A percentile compares a stretch with the other conserved stretches of the same genome.
These are phyloP conservation scores for Ceratothoa steindachneri DNA, from an alignment of 2,888 invertebrate species.

Conservation along the genomic window DNA sequence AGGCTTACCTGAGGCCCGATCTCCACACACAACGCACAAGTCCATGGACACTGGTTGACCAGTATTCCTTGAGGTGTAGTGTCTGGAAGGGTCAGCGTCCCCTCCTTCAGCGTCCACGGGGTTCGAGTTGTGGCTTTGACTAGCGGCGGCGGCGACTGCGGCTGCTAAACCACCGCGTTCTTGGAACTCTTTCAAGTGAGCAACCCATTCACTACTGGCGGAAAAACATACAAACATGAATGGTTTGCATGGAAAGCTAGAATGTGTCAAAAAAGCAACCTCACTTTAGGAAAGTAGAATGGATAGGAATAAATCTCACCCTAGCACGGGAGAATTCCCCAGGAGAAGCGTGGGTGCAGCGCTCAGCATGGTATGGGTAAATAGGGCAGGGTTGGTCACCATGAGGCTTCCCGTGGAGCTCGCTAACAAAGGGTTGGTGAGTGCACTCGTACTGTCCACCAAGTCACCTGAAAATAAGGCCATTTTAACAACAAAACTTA, in stretches of 20 bases:
- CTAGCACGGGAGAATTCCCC: slow-evolving; percentile 29
- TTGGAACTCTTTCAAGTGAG: slow-evolving; percentile 47
- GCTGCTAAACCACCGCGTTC: slow-evolving; percentile 38
- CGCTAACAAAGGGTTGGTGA: slow-evolving; percentile 34
- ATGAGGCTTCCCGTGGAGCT: slow-evolving; percentile 39
- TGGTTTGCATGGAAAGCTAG: not conserved
- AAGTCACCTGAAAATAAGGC: slow-evolving; percentile 32
- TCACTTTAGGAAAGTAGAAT: not conserved
- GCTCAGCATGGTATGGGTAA: slow-evolving; percentile 44
- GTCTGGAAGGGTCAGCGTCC: slow-evolving; percentile 27
- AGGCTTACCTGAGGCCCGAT: slow-evolving; percentile 80
- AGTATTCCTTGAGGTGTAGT: slow-evolving; percentile 43
- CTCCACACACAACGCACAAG: slow-evolving; percentile 91
- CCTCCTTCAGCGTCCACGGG: slow-evolving; percentile 30
- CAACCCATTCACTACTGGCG: slow-evolving; percentile 42
- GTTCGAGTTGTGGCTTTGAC: slow-evolving; percentile 22
- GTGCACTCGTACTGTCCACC: slow-evolving; percentile 37
- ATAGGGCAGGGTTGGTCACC: slow-evolving; percentile 43
- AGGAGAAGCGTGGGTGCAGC: slow-evolving; percentile 15
- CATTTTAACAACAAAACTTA: no score
- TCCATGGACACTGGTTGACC: slow-evolving; percentile 63
- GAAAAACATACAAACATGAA: not conserved
- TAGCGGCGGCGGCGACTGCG: slow-evolving; percentile 34
- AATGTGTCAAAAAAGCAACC: no score
- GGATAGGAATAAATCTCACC: not conserved